A percentile compares a stretch with the other conserved stretches of the same genome.
These are phyloP conservation scores for Pampus argenteus DNA, from an alignment of 2,797 vertebrate genomes.

Conservation along the genomic window DNA sequence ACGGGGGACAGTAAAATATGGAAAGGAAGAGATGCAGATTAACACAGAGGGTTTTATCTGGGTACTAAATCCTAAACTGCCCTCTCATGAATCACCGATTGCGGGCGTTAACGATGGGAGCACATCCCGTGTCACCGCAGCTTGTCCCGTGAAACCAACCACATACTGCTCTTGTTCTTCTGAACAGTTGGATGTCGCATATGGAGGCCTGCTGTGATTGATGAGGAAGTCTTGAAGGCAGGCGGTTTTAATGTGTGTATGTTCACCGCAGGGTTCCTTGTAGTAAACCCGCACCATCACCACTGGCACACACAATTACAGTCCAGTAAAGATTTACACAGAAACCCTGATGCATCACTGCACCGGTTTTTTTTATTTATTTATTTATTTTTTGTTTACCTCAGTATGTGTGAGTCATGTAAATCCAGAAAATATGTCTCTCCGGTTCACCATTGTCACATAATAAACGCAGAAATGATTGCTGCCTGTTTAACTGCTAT, in stretches of 20 bases:
- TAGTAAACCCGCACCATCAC: slow-evolving; percentile 68
- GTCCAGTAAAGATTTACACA: slow-evolving; percentile 56
- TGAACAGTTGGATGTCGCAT: slow-evolving; percentile 13
- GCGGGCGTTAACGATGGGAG: slow-evolving; percentile 32
- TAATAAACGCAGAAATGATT: slow-evolving; percentile 59
- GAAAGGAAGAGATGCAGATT: slow-evolving; percentile 54
- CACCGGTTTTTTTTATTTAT: neutral
- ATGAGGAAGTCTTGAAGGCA: slow-evolving; percentile 57
- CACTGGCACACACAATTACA: slow-evolving; percentile 51
- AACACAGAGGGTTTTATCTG: slow-evolving; percentile 48
- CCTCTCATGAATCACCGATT: slow-evolving; percentile 19
- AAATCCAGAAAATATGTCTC: slow-evolving; percentile 46
- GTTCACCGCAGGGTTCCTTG: slow-evolving; percentile 50
- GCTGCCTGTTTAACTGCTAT: slow-evolving; percentile 30
- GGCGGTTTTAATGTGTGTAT: slow-evolving; percentile 62
- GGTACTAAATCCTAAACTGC: slow-evolving; percentile 19
- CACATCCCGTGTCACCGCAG: slow-evolving; percentile 4
- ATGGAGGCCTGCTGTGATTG: slow-evolving; percentile 53
- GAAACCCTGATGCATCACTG: slow-evolving; percentile 13
- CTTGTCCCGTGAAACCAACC: slow-evolving; percentile 1
- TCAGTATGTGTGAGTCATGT: slow-evolving; percentile 23
- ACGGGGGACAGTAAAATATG: slow-evolving; percentile 44
- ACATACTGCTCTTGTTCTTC: slow-evolving; percentile 4
- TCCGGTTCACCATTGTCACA: slow-evolving; percentile 42
- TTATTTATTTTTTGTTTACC: slow-evolving; percentile 2